phyloP scores from a whole-genome alignment of 2,113 vertebrate genomes.

The Dromaius novaehollandiae region DNA sequence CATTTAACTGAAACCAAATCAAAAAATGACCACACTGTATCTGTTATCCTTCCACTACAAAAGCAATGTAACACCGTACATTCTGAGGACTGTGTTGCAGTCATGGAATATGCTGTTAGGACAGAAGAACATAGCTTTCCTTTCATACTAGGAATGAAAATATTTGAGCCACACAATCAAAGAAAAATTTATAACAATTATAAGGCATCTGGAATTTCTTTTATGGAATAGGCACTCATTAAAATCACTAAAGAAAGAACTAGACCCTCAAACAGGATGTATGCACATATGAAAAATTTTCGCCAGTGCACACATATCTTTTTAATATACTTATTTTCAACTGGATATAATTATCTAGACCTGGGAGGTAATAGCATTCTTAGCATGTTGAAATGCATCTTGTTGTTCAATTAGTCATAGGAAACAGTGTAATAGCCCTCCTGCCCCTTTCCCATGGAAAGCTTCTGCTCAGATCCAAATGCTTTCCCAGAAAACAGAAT shows the following conservation, averaged over 20 bases:
- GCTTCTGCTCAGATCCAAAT: neutral
- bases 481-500: neutral
- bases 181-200: neutral
- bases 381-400: neutral
- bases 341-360: neutral
- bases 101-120: neutral
- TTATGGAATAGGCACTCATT: neutral
- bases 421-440: neutral
- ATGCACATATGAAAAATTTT: neutral
- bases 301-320: neutral
- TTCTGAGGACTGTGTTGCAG: neutral
- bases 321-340: fast-evolving
- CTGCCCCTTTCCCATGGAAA: neutral
- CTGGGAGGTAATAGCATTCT: neutral
- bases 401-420: neutral
- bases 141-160: neutral
- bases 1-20: neutral
- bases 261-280: neutral
- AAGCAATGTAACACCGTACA: neutral
- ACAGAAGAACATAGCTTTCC: neutral
- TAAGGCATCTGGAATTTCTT: neutral
- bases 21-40: neutral
- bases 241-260: neutral
- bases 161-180: neutral
- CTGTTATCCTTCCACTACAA: neutral